Evolutionary conservation across 1,140 invertebrate genomes (phyloP), one percentile per base, ranked within the genome.

Genomic region (Neodiprion fabricii): DNA sequence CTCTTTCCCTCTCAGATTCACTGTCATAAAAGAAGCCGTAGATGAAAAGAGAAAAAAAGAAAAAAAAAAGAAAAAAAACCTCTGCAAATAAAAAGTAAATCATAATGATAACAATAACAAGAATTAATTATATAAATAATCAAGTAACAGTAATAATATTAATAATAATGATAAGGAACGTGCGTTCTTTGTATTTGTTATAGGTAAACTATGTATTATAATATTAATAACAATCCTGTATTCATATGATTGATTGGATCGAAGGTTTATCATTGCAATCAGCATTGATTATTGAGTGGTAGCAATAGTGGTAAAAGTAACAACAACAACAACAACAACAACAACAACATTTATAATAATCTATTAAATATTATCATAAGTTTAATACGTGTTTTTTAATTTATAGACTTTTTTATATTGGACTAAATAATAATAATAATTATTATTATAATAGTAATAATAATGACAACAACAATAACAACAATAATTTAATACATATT

Each of bases 381-480:
- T 61, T 61, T 61, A 61, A 61, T 61, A 61, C 53, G 53, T 61
- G 53, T 61, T 61, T 61, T 61, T 61, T 50, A 71, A 71, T 71
- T 71, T 40, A 71, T 71, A 11, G 7, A 48, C 48, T 48, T 71
- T 71, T 71, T 48, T 48, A 28, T 66, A 66, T 67, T 65, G 8
- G 65, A 53, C 4, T 23, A 66, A 66, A 47, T 9, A 61, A 72
- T 48, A 68, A 48, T 2, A 50, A 50, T 17, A 4, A 21, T 23
- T 40, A 28, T 40, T 40, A 47, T 53, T 9, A 53, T 53, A 1
- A 53, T 53, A 10, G 9, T 10, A 9, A 9, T 53, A 53, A 53
- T 53, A 53, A 53, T 53, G 3, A 12, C n/a, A 61, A 61, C n/a
- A 61, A 61, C n/a, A 61, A 61, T 61, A 61, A 61, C n/a, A 61